Percentiles rank a stretch among this genome's conserved stretches.
phyloP scores from a whole-genome alignment of 2,888 invertebrate species.

The Lysandra coridon region DNA sequence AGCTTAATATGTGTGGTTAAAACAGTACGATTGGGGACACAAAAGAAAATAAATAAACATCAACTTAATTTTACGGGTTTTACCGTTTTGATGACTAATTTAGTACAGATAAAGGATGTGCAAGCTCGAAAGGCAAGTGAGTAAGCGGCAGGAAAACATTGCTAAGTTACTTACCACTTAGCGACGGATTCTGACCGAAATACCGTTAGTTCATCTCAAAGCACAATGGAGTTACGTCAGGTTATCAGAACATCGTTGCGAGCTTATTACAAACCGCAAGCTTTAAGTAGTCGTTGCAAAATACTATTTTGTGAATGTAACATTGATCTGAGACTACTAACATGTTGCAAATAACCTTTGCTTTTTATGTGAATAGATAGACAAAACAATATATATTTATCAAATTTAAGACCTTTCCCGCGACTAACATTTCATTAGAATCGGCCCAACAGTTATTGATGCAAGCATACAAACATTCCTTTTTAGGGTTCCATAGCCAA shows the following conservation, averaged over 20 bases:
- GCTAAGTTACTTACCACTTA: slow-evolving; percentile 17
- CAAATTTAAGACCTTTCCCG: too few relatives aligned
- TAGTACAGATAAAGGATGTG: slow-evolving; percentile 15
- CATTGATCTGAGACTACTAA: not conserved
- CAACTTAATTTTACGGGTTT: not conserved
- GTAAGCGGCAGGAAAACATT: slow-evolving; percentile 1
- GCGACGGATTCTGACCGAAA: slow-evolving; percentile 28
- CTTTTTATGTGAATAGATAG: not conserved
- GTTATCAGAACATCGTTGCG: slow-evolving; percentile 25
- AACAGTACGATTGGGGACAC: too few relatives aligned
- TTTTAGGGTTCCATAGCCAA: too few relatives aligned
- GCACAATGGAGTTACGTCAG: slow-evolving; percentile 27
- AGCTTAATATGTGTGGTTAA: too few relatives aligned
- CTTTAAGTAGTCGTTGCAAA: slow-evolving; percentile 4
- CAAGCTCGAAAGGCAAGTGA: slow-evolving; percentile 6
- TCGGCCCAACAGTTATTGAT: too few relatives aligned
- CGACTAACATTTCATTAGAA: too few relatives aligned
- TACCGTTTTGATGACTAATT: slow-evolving; percentile 28
- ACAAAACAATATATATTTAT: too few relatives aligned
- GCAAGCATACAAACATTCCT: too few relatives aligned
- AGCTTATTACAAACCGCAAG: not conserved
- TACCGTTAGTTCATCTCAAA: slow-evolving; percentile 36
- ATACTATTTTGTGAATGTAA: not conserved
- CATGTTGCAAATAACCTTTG: not conserved
- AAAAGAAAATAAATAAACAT: not conserved